Evolutionary conservation across 2,797 vertebrate species (phyloP), one percentile per base, ranked within the genome.

Genomic region (Danio albolineatus): DNA sequence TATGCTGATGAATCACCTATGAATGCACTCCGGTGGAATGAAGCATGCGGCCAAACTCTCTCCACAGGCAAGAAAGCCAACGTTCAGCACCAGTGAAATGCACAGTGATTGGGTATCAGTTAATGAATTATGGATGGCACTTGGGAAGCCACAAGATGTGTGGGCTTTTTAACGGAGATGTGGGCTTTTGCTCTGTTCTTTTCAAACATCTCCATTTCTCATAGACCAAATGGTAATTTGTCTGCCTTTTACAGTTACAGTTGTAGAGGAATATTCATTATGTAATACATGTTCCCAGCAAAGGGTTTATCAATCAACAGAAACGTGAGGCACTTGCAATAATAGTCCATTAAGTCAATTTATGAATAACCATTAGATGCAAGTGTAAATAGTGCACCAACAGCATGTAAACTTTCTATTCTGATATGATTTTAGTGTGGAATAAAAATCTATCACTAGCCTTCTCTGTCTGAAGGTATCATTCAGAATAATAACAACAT

Each of bases 71-170:
- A 82, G 76, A 53, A 44, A 79, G 56, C 56, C 51, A 41, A 14
- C 53, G n/a, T 72, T 82, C 80, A 78, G 57, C 70, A 38, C 43
- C 77, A 17, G 36, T 51, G 59, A 67, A 73, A 61, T 64, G 53
- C 41, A 7, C 60, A 12, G 41, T 38, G 41, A 76, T 84, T 79
- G 82, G 72, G 65, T 84, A 74, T 61, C 78, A 46, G 44, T 66
- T 73, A 65, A 82, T 85, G 53, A 85, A 82, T 84, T 80, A 84
- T 87, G 51, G 62, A 62, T 36, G 44, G 53, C 43, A 17, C 57
- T 81, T 62, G 59, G 49, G 46, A 62, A 85, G 71, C 67, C 80
- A 60, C 80, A 79, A 74, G 64, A 41, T 56, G 75, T 80, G 85
- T 75, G 70, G 69, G 82, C 80, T 78, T 46, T 72, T 84, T 72